Percentiles rank a stretch among this genome's conserved stretches.
Evolutionary conservation across 35 echinoderm and acorn worm species (phyloP).

Genomic region (Strongylocentrotus purpuratus): DNA sequence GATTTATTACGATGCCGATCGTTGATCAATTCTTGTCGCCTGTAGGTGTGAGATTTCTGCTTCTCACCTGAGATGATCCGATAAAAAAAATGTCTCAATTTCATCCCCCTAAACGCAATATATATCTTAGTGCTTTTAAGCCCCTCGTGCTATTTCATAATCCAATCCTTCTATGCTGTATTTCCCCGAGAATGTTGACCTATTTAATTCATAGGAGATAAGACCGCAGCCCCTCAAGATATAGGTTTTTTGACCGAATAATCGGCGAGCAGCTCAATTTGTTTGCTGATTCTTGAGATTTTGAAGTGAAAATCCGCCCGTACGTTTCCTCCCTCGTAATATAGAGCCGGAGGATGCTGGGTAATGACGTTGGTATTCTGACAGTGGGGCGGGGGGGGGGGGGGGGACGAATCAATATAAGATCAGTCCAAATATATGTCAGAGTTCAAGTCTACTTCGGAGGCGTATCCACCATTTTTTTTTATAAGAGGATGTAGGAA

Average conservation of each 20-base stretch:
- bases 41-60: not conserved
- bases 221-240: not conserved
- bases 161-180: not conserved
- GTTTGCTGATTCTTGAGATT: not conserved
- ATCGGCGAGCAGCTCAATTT: not conserved
- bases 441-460: not conserved
- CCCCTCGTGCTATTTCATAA: not conserved
- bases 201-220: not conserved
- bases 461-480: not conserved
- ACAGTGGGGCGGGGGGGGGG: no score
- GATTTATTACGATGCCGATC: not conserved
- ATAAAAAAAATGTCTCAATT: not conserved
- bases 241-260: not conserved
- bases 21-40: not conserved
- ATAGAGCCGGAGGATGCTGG: not conserved
- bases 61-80: not conserved
- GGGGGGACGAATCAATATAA: not conserved
- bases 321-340: not conserved
- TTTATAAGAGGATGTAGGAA: no score
- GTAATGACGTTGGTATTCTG: not conserved
- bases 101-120: not conserved
- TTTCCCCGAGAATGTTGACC: not conserved
- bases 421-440: not conserved
- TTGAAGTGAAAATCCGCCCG: not conserved
- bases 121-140: not conserved